A percentile compares a stretch with the other conserved stretches of the same genome.
Evolutionary conservation across 2,888 invertebrate genomes (phyloP).

Genomic region (Penaeus monodon): DNA sequence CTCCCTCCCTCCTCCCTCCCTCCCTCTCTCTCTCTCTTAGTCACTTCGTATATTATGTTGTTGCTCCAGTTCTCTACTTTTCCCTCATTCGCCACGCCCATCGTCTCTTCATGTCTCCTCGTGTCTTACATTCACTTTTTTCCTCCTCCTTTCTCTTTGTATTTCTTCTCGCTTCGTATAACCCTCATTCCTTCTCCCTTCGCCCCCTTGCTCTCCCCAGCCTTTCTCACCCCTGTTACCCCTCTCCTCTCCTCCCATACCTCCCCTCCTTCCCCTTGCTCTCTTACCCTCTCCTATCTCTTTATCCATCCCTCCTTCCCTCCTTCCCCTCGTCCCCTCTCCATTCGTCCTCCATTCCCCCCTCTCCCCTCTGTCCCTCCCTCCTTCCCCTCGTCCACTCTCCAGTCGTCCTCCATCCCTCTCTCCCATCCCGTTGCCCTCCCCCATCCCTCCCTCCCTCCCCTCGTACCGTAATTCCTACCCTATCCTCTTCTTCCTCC

Average conservation of each 20-base stretch:
- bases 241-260: background rate
- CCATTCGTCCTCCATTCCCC: background rate
- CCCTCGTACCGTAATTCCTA: too few species aligned
- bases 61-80: background rate
- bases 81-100: conserved; percentile 14
- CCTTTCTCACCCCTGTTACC: background rate
- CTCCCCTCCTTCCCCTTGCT: background rate
- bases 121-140: too few species aligned
- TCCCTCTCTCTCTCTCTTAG: background rate
- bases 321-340: background rate
- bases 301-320: background rate
- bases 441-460: background rate
- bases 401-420: background rate
- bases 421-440: background rate
- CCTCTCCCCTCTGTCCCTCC: background rate
- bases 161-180: background rate
- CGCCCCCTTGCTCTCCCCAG: background rate
- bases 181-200: background rate
- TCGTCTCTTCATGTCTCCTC: background rate
- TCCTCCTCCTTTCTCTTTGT: conserved; percentile 5
- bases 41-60: background rate
- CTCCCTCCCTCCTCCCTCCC: background rate
- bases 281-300: background rate
- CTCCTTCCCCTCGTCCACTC: background rate
- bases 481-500: background rate